Base-by-base conservation (phyloP, 2,797 vertebrate species). In the Myiotriccus ornatus region DNA sequence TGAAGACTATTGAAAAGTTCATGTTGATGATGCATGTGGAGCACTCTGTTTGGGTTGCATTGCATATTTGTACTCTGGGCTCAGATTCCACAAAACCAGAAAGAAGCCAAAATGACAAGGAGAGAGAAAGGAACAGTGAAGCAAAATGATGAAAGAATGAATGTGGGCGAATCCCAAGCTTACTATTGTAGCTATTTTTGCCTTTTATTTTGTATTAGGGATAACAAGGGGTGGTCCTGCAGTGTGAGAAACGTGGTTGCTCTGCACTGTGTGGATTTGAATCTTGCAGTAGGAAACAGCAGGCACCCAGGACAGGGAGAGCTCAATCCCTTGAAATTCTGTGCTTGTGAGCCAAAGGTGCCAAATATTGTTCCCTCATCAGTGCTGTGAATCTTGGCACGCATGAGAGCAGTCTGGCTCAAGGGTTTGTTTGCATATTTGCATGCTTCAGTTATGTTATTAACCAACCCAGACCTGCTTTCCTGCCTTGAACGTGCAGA, bases 61-160 rank as follows among this genome's bases (percentile, higher is more conserved):
- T 70, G 21, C 19, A 12, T 2, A 0, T 75, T 50, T 56, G 44
- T 39, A 18, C 22, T 56, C 0, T 5, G 14, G 47, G 9, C 39
- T 43, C 25, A 39, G 34, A 28, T 23, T 69, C 47, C 57, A n/a
- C 50, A 53, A 41, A 67, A 20, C 10, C 22, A 50, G 30, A 55
- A 65, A 39, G 41, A 70, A 79, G 6, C 23, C 23, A 25, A 13
- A 52, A 18, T 5, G 68, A 28, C 20, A 23, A 79, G 20, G 32
- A 46, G 28, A 44, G 15, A 55, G 9, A 67, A 83, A 84, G 25
- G 28, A 73, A 12, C 4, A 32, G 2, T 19, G 17, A 75, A 65
- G 25, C 7, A 62, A 81, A 88, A 43, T 7, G 4, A 46, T n/a
- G 55, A 35, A 82, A 79, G 34, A 60, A 52, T 25, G 13, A 62